Evolutionary conservation across 1,140 invertebrate genomes (phyloP), one percentile per base, ranked within the genome.

Genomic region (Panagrolaimus sp.): DNA sequence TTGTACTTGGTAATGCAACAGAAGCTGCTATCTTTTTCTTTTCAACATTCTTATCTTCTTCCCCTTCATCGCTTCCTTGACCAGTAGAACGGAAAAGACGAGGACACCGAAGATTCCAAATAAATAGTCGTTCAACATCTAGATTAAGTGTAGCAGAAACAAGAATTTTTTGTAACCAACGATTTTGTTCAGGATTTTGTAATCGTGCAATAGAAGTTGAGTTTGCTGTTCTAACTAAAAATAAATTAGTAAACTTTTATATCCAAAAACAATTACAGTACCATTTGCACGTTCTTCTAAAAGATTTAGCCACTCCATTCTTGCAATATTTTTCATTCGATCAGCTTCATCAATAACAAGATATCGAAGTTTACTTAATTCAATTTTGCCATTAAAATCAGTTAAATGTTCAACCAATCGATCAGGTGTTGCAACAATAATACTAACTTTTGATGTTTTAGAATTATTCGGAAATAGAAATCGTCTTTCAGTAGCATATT

Each of bases 61-160:
- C 11, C 13, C 68, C 53, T 23, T 72, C 69, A 27, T 38, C 44
- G 8, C n/a, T 62, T 14, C 13, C 9, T 64, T 84, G 80, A 53
- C 86, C 79, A 51, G 89, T 87, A 0, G 90, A 89, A 44, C 91
- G 91, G 77, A 96, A 96, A 1, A 98, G 85, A 82, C 90, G 91
- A 0, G 95, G 95, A 81, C 92, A 89, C 82, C 93, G 96, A 0
- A 98, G 85, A 14, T 89, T 89, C 70, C 96, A 86, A 68, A 89
- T 87, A 74, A 92, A 89, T 27, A 98, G 85, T 82, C 93, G 91
- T 84, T 98, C 93, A 8, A 94, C 93, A 86, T 98, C 92, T 80
- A 94, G 91, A 0, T 93, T 92, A 11, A 97, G 83, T 3, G 95
- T 98, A 7, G 95, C 95, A 11, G 94, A 97, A 80, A 96, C 95